These are phyloP conservation scores for Sarotherodon lohbergeri DNA, from an alignment of 2,113 vertebrate genomes.

Conservation along the genomic window DNA sequence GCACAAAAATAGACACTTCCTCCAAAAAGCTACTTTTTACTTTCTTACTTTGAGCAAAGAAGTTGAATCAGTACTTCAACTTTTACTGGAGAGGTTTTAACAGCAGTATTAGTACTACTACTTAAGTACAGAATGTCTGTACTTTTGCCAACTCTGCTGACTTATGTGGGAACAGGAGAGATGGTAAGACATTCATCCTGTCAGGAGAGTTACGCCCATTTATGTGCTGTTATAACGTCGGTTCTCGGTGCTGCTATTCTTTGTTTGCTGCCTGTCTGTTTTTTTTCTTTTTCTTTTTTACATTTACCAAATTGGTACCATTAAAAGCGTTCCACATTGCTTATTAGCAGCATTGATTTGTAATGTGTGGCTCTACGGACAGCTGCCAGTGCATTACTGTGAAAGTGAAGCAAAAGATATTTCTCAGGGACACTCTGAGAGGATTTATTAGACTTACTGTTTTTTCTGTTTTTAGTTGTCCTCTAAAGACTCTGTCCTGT, in stretches of 20 bases:
- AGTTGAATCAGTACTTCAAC: background rate
- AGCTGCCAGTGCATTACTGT: background rate
- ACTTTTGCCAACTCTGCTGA: background rate
- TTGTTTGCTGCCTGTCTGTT: background rate
- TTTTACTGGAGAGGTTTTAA: background rate
- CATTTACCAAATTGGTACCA: background rate
- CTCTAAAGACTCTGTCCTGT: background rate
- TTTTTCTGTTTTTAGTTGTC: background rate
- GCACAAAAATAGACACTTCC: too few relatives aligned
- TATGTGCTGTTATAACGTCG: background rate
- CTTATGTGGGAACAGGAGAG: background rate
- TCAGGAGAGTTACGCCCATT: fast-evolving
- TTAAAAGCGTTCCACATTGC: background rate
- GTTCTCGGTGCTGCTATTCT: fast-evolving
- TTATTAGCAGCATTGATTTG: background rate
- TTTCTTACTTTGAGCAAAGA: background rate
- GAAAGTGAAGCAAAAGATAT: background rate
- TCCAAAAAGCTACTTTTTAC: too few relatives aligned
- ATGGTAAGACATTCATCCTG: background rate
- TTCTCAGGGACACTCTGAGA: background rate
- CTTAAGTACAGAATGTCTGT: background rate
- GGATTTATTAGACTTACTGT: background rate
- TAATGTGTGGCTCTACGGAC: background rate
- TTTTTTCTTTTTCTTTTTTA: background rate
- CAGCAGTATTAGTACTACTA: background rate